A percentile compares a stretch with the other conserved stretches of the same genome.
phyloP scores from a whole-genome alignment of 2,888 invertebrate genomes.

The Callosobruchus maculatus region DNA sequence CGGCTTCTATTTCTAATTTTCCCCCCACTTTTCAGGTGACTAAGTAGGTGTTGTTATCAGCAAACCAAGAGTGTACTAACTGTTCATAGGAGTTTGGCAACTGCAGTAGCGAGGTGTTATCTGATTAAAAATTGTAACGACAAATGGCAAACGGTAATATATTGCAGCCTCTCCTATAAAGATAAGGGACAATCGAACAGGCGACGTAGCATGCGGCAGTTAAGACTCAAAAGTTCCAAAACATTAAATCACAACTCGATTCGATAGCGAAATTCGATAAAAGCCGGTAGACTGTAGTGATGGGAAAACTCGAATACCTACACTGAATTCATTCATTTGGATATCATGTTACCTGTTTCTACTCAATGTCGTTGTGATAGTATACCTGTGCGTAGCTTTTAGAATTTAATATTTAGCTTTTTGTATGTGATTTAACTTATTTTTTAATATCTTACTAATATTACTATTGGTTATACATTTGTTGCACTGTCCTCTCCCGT shows the following conservation, averaged over 20 bases:
- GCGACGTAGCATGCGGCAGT: not conserved
- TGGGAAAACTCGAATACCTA: not conserved
- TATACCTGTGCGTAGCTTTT: too few relatives aligned
- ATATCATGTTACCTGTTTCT: too few relatives aligned
- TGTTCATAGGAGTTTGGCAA: not conserved
- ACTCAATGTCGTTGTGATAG: too few relatives aligned
- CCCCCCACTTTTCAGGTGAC: too few relatives aligned
- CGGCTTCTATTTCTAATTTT: too few relatives aligned
- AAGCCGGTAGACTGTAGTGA: not conserved
- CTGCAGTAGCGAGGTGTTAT: not conserved
- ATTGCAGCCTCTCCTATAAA: not conserved
- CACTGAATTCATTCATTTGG: too few relatives aligned
- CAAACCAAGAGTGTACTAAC: not conserved
- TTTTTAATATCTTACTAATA: too few relatives aligned
- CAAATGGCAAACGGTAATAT: not conserved
- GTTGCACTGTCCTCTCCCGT: too few relatives aligned
- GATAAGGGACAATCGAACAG: not conserved
- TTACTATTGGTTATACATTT: too few relatives aligned
- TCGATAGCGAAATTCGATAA: not conserved
- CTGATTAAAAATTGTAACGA: not conserved
- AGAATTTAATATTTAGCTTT: too few relatives aligned
- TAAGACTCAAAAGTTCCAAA: not conserved
- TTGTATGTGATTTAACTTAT: too few relatives aligned
- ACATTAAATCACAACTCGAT: not conserved
- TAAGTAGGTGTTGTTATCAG: not conserved